phyloP scores from a whole-genome alignment of 2,113 vertebrate genomes.

The Pelobates fuscus region DNA sequence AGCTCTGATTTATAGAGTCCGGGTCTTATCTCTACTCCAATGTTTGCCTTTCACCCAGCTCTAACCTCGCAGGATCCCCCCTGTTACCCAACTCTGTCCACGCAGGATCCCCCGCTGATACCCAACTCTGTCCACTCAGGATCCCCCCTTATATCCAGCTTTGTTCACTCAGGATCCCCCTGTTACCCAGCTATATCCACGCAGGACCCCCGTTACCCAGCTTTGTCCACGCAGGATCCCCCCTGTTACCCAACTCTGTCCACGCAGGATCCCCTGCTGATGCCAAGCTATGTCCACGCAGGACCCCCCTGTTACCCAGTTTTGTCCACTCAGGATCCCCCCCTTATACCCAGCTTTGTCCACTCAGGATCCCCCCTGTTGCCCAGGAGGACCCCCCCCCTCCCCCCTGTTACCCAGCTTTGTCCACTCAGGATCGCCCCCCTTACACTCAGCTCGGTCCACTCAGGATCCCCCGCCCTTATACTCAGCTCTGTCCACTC shows the following conservation, averaged over 20 bases:
- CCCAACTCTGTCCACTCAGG: too few relatives aligned
- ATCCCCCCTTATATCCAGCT: not conserved
- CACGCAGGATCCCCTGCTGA: too few relatives aligned
- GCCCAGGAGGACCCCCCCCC: too few relatives aligned
- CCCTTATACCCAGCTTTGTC: not conserved
- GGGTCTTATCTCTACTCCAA: slow-evolving; percentile 26
- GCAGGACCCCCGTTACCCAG: not conserved
- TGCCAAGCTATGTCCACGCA: not conserved
- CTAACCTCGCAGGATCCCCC: slow-evolving; percentile 10
- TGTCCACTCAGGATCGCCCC: too few relatives aligned
- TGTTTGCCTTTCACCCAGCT: slow-evolving; percentile 32
- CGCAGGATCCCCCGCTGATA: too few relatives aligned
- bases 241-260: too few relatives aligned
- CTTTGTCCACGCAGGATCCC: not conserved
- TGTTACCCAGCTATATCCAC: too few relatives aligned
- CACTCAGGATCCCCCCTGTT: not conserved
- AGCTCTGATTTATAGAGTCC: not conserved
- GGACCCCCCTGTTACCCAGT: not conserved
- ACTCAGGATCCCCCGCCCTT: too few relatives aligned
- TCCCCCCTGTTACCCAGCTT: too few relatives aligned
- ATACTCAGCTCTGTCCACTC: too few relatives aligned
- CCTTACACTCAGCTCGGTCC: too few relatives aligned
- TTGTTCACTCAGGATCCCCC: slow-evolving; percentile 6
- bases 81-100: not conserved
- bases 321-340: slow-evolving; percentile 7